Evolutionary conservation across 1,140 invertebrate genomes (phyloP).

Genomic region (Laupala kohalensis): DNA sequence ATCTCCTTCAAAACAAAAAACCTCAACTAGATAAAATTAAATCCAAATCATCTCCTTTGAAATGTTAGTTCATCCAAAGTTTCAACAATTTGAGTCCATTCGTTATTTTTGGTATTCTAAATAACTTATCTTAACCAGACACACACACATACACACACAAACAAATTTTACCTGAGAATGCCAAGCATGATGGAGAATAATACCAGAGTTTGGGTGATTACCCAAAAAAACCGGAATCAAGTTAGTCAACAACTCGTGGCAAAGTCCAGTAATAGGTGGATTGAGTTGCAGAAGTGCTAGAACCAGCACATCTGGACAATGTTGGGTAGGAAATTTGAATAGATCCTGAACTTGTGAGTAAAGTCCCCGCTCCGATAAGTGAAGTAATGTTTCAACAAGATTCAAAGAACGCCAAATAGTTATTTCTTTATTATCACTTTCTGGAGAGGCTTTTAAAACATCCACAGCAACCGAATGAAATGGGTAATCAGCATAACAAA

Average conservation of each 20-base stretch:
- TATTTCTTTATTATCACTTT: conserved; percentile 84
- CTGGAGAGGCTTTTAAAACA: conserved; percentile 80
- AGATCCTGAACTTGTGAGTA: conserved; percentile 72
- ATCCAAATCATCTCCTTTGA: not conserved
- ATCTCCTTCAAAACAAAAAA: no score
- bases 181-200: conserved; percentile 91
- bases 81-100: no score
- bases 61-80: no score
- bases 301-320: conserved; percentile 87
- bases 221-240: conserved; percentile 83
- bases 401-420: conserved; percentile 83
- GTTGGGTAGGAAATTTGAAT: conserved; percentile 81
- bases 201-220: conserved; percentile 87
- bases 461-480: conserved; percentile 75
- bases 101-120: no score
- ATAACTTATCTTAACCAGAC: not conserved
- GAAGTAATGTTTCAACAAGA: conserved; percentile 74
- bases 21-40: not conserved
- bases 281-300: conserved; percentile 75
- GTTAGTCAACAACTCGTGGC: conserved; percentile 72
- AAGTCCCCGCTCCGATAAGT: conserved; percentile 74
- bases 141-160: not conserved
- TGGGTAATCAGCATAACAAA: conserved; percentile 85
- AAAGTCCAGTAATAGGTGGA: conserved; percentile 54
- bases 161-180: conserved; percentile 40